These are phyloP conservation scores for Drosophila longiperda DNA, from an alignment of 2,888 invertebrate species.

Conservation along the genomic window DNA sequence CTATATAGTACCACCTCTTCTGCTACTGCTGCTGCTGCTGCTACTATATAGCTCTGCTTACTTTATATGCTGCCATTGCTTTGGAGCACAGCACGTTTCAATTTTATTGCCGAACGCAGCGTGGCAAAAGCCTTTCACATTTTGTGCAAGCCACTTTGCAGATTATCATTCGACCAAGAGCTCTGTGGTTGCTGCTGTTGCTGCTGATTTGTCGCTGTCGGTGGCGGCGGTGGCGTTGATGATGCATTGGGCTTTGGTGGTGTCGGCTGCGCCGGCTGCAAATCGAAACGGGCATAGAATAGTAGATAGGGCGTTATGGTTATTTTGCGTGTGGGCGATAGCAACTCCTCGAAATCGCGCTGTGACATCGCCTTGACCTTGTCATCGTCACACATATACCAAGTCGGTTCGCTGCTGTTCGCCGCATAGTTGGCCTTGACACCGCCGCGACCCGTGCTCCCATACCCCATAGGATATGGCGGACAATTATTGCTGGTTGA, in stretches of 20 bases:
- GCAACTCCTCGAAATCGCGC: slow-evolving; percentile 91
- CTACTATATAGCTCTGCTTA: slow-evolving; percentile 24
- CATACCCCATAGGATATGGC: slow-evolving; percentile 80
- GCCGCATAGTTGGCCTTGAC: slow-evolving; percentile 60
- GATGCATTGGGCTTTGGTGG: slow-evolving; percentile 59
- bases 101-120: slow-evolving; percentile 33
- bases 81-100: slow-evolving; percentile 29
- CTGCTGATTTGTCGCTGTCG: slow-evolving; percentile 16
- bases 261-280: slow-evolving; percentile 68
- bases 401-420: slow-evolving; percentile 85
- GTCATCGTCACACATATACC: slow-evolving; percentile 96
- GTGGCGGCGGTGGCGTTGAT: slow-evolving; percentile 65
- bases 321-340: slow-evolving; percentile 90
- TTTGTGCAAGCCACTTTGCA: slow-evolving; percentile 75
- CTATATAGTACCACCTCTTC: slow-evolving; percentile 18
- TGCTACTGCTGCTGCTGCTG: neutral
- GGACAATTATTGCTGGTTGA: slow-evolving; percentile 33
- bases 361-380: slow-evolving; percentile 91
- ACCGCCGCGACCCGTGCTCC: slow-evolving; percentile 82
- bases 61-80: slow-evolving; percentile 13
- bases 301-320: slow-evolving; percentile 94
- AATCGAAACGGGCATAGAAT: slow-evolving; percentile 90
- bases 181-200: slow-evolving; percentile 60
- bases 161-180: slow-evolving; percentile 81
- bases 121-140: slow-evolving; percentile 70